Conservation (phyloP, 2,797 vertebrate species). For the Numenius phaeopus region DNA sequence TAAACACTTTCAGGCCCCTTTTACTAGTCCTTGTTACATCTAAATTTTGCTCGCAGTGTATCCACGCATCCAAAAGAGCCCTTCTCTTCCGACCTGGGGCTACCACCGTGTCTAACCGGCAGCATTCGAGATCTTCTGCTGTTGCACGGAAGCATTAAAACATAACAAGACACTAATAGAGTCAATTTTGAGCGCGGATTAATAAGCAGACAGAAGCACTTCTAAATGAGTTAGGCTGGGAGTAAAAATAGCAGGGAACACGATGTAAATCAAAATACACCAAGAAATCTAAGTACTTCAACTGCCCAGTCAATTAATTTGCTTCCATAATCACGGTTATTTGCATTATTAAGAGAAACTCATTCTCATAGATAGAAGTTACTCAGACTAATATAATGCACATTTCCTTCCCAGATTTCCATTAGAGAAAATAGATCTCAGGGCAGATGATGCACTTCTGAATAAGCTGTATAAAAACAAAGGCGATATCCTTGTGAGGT, state of each 20-base stretch:
- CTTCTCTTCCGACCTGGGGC: not conserved
- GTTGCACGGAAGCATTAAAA: not conserved
- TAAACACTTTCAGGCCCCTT: not conserved
- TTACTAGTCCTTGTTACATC: too few species aligned
- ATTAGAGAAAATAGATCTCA: slow-evolving; percentile 42
- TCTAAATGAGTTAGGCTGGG: slow-evolving; percentile 18
- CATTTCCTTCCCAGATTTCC: slow-evolving; percentile 43
- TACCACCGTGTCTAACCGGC: not conserved
- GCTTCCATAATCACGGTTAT: slow-evolving; percentile 45
- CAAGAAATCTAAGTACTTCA: slow-evolving; percentile 34
- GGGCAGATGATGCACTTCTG: slow-evolving; percentile 23
- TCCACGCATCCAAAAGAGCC: fast-evolving
- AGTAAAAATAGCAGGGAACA: slow-evolving; percentile 64
- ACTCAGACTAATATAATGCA: slow-evolving; percentile 24
- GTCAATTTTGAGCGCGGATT: slow-evolving; percentile 5
- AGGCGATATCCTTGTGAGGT: not conserved
- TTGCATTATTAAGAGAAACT: slow-evolving; percentile 52
- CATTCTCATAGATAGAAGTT: slow-evolving; percentile 19
- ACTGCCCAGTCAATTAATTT: slow-evolving; percentile 64
- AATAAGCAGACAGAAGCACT: slow-evolving; percentile 26
- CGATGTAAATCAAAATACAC: slow-evolving; percentile 39
- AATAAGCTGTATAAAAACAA: slow-evolving; percentile 41
- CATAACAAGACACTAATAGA: not conserved
- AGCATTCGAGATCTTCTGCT: not conserved
- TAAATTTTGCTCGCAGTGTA: not conserved